Conservation (phyloP, 1,140 invertebrate species). For the Orius insidiosus region DNA sequence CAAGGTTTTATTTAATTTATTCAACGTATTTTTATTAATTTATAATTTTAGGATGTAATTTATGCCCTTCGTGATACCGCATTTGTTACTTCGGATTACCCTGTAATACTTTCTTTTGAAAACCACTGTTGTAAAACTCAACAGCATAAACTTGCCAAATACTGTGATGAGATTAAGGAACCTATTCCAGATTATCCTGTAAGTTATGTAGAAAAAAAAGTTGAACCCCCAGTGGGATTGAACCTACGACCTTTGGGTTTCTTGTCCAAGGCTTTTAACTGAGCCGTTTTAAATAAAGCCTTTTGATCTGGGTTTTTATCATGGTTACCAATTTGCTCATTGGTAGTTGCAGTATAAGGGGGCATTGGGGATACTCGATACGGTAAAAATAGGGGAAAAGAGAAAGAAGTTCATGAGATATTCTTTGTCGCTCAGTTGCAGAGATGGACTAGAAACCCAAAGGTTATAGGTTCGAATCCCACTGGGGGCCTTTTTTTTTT, state of each 20-base stretch:
- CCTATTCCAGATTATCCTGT: constrained; percentile 76
- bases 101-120: constrained; percentile 95
- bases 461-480: no score
- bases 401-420: no score
- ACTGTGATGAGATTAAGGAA: constrained; percentile 96
- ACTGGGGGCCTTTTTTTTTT: no score
- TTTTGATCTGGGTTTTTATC: not conserved
- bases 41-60: constrained; percentile 61
- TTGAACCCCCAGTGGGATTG: no score
- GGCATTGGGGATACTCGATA: no score
- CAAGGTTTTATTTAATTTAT: constrained; percentile 42
- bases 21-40: not conserved
- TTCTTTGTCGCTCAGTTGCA: no score
- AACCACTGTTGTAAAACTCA: constrained; percentile 97
- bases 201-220: constrained; percentile 25
- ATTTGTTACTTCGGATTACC: constrained; percentile 94
- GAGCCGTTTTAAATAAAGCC: not conserved
- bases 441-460: no score
- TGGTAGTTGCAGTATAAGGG: no score
- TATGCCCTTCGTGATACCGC: constrained; percentile 94
- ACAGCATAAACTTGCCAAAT: constrained; percentile 96
- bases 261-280: no score
- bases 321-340: not conserved
- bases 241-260: no score
- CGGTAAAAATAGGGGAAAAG: no score